These are phyloP conservation scores for Alloplasta piceator DNA, from an alignment of 2,888 invertebrate genomes.

Conservation along the genomic window DNA sequence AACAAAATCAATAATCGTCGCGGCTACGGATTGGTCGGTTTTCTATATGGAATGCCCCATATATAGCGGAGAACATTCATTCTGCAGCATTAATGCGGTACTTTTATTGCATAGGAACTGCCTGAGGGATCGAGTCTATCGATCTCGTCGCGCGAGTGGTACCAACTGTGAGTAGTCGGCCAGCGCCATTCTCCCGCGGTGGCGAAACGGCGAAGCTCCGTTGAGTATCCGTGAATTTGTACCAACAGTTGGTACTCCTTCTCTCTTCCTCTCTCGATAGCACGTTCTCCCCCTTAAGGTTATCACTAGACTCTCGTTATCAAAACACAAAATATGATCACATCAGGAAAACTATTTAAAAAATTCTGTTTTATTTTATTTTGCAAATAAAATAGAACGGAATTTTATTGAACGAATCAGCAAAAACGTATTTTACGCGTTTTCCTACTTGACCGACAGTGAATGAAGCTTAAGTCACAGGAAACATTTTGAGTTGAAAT, in stretches of 20 bases:
- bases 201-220: not conserved
- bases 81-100: slow-evolving; percentile 64
- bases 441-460: too few relatives aligned
- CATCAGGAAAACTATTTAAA: not conserved
- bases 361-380: too few relatives aligned
- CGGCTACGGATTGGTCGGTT: too few relatives aligned
- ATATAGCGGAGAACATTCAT: slow-evolving; percentile 11
- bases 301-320: not conserved
- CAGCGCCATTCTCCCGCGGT: not conserved
- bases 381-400: too few relatives aligned
- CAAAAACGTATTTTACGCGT: too few relatives aligned
- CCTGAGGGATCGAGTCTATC: slow-evolving; percentile 43
- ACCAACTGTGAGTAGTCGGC: slow-evolving; percentile 49
- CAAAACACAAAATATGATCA: not conserved
- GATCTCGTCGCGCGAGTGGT: slow-evolving; percentile 32
- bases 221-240: slow-evolving; percentile 13
- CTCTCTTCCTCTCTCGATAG: not conserved
- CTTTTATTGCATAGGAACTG: slow-evolving; percentile 50
- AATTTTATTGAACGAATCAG: too few relatives aligned
- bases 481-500: not conserved
- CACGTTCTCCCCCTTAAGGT: not conserved
- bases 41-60: too few relatives aligned
- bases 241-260: slow-evolving; percentile 14
- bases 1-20: too few relatives aligned
- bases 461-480: too few relatives aligned